A percentile compares a stretch with the other conserved stretches of the same genome.
phyloP scores from a whole-genome alignment of 2,888 invertebrate genomes.

The Torymus tubicola region DNA sequence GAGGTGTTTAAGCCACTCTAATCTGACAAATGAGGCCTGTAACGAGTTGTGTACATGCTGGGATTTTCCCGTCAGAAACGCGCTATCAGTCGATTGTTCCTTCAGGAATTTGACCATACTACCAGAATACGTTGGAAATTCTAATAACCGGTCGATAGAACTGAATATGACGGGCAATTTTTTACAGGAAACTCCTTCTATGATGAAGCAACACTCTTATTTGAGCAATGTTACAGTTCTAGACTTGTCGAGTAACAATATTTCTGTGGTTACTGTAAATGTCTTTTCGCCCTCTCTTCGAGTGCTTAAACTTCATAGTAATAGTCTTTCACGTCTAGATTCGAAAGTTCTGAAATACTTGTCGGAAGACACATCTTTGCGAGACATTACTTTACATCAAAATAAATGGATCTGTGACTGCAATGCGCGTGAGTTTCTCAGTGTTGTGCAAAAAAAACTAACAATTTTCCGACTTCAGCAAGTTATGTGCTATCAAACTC shows the following conservation, averaged over 20 bases:
- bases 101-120: slow-evolving; percentile 70
- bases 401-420: slow-evolving; percentile 87
- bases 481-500: slow-evolving; percentile 29
- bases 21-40: slow-evolving; percentile 57
- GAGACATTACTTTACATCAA: slow-evolving; percentile 78
- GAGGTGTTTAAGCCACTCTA: slow-evolving; percentile 75
- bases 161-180: slow-evolving; percentile 76
- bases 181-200: slow-evolving; percentile 72
- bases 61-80: too few species aligned
- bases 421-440: slow-evolving; percentile 79
- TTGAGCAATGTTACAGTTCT: slow-evolving; percentile 78
- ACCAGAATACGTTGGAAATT: slow-evolving; percentile 73
- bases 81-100: too few species aligned
- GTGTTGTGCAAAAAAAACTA: slow-evolving; percentile 77
- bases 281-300: slow-evolving; percentile 22
- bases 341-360: slow-evolving; percentile 12
- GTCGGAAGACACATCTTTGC: slow-evolving; percentile 58
- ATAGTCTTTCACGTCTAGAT: slow-evolving; percentile 31
- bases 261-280: background rate
- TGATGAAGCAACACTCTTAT: slow-evolving; percentile 66
- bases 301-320: slow-evolving; percentile 42
- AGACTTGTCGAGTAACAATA: slow-evolving; percentile 77
- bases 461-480: slow-evolving; percentile 44
- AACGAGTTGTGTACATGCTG: background rate
- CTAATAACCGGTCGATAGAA: slow-evolving; percentile 67